These are phyloP conservation scores for Xenotilapia flavipinnis DNA, from an alignment of 2,113 vertebrate species.

Conservation along the genomic window DNA sequence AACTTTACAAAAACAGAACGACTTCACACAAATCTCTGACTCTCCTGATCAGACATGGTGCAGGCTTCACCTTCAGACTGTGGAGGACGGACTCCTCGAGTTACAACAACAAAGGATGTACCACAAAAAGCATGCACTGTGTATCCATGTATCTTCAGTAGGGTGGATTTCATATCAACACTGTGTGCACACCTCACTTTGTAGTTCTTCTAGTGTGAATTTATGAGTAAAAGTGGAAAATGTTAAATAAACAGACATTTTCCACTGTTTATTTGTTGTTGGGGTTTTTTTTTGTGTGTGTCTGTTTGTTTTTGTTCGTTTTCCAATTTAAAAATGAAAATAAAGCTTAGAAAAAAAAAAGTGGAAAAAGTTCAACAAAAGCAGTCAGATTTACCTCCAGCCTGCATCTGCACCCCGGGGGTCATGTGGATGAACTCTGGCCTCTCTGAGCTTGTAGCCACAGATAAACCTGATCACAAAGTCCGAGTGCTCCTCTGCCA, in stretches of 20 bases:
- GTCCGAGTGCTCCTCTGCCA: conserved; percentile 84
- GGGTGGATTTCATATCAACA: fast-evolving
- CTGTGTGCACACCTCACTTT: neutral
- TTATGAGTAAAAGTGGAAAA: neutral
- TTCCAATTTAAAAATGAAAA: neutral
- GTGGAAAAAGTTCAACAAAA: neutral
- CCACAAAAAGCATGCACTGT: fast-evolving
- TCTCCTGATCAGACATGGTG: neutral
- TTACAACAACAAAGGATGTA: neutral
- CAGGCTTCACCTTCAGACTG: neutral
- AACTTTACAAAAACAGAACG: neutral
- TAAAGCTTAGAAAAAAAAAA: neutral
- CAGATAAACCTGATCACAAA: conserved; percentile 82
- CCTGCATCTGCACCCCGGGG: conserved; percentile 85
- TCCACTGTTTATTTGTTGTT: too few species aligned
- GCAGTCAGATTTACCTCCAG: conserved; percentile 70
- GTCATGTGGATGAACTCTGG: conserved; percentile 89
- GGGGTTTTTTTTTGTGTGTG: too few species aligned
- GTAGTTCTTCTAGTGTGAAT: neutral
- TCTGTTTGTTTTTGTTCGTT: too few species aligned
- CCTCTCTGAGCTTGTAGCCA: conserved; percentile 75
- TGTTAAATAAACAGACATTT: too few species aligned
- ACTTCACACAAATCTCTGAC: neutral
- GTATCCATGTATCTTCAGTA: neutral
- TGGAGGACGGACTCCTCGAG: neutral